Base-by-base conservation (phyloP, 53 echinoderm and acorn worm genomes). In the Patiria pectinifera region DNA sequence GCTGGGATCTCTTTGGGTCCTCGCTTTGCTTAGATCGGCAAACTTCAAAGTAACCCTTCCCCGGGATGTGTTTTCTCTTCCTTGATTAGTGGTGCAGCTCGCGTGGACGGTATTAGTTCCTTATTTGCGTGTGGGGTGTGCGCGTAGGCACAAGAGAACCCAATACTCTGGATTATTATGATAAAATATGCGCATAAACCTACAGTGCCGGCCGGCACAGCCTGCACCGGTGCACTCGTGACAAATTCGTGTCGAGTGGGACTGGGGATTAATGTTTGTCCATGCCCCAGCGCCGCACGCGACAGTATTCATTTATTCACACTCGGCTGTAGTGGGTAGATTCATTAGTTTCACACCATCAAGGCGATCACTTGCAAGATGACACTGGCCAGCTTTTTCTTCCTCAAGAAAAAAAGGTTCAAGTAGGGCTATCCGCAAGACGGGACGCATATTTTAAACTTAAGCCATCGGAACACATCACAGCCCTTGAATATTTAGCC, bases 131-230 rank as follows among this genome's bases (percentile, higher is more conserved):
- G 7, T 62, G 69, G 26, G 66, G 84, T 44, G 84, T 43, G 80
- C 63, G 69, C 18, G 60, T 13, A 25, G 15, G 18, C 77, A 78
- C 77, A 87, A 87, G 78, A 59, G 49, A 89, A 90, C 77, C 90
- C 49, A 63, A 81, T 11, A 80, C 70, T 53, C 53, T 5, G 66
- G 16, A 4, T 90, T 45, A 81, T 90, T 90, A 90, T 90, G 90
- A 79, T 90, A 90, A 90, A 62, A 62, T 80, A 90, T 81, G 90
- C 47, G 48, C 81, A 90, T 90, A 90, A 77, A 19, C 21, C 59
- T 16, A 8, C 1, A 46, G 58, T 24, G 7, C 60, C 62, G 63
- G 10, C 16, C 4, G 45, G 19, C 19, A 6, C 44, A 43, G 59
- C 11, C 59, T 15, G 44, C 69, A 44, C 84, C 62, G 63, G 69